Evolutionary conservation across 2,113 vertebrate genomes (phyloP).

Genomic region (Pan paniscus): DNA sequence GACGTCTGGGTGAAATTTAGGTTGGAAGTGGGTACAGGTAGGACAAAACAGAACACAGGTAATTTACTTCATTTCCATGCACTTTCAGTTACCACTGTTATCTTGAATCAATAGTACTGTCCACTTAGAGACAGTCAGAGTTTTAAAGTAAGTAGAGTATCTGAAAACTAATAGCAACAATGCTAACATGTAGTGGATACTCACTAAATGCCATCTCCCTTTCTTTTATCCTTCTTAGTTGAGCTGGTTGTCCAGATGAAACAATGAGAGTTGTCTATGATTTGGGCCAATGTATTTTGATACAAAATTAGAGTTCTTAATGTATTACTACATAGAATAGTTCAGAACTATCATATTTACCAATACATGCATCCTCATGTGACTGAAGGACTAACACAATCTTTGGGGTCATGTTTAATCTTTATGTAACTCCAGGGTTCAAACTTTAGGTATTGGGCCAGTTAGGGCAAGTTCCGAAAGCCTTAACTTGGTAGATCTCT

Average conservation of each 20-base stretch:
- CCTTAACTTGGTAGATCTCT: neutral
- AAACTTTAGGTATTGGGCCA: neutral
- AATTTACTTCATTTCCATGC: neutral
- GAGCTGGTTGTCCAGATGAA: neutral
- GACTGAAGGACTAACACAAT: neutral
- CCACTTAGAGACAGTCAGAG: neutral
- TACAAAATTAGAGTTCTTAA: neutral
- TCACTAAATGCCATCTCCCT: neutral
- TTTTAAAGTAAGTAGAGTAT: constrained; percentile 19
- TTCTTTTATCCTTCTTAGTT: constrained; percentile 6
- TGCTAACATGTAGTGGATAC: neutral
- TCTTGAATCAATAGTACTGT: neutral
- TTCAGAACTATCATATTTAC: neutral
- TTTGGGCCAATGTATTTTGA: neutral
- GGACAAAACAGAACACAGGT: neutral
- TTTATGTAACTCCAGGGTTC: neutral
- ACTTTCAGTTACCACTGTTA: neutral
- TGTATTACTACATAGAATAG: neutral
- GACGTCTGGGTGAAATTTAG: neutral
- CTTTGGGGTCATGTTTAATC: neutral
- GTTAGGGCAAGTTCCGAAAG: neutral
- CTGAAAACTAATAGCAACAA: neutral
- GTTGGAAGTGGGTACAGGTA: neutral
- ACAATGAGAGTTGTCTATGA: neutral
- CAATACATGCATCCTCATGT: neutral